A percentile compares a stretch with the other conserved stretches of the same genome.
Evolutionary conservation across 1,140 invertebrate genomes (phyloP).

Genomic region (Lucilia cuprina): DNA sequence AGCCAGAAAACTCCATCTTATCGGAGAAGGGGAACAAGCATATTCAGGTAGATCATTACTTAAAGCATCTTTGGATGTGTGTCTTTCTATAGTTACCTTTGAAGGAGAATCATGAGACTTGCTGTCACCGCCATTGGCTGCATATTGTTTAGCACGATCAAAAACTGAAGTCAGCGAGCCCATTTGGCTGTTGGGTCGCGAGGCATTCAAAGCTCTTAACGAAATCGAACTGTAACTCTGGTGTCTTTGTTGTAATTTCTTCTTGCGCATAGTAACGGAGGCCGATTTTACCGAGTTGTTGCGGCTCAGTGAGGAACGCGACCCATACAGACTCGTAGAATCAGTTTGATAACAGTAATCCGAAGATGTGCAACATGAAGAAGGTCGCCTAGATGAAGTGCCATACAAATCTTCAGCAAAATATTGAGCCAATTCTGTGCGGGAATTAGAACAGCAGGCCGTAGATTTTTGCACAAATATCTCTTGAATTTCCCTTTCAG

Average conservation of each 20-base stretch:
- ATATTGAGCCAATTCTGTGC: constrained; percentile 56
- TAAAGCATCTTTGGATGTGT: constrained; percentile 50
- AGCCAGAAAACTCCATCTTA: constrained; percentile 60
- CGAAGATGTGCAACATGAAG: constrained; percentile 59
- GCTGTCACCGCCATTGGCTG: constrained; percentile 19
- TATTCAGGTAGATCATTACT: constrained; percentile 60
- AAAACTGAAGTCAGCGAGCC: constrained; percentile 60
- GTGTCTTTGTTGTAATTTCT: constrained; percentile 53
- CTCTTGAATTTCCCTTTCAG: constrained; percentile 56
- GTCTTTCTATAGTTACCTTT: constrained; percentile 55
- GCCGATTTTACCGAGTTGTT: constrained; percentile 60
- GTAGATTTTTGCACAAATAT: constrained; percentile 49
- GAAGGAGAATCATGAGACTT: constrained; percentile 40
- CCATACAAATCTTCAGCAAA: constrained; percentile 59
- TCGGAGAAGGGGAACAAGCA: constrained; percentile 58
- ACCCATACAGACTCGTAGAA: constrained; percentile 59
- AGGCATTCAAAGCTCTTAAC: constrained; percentile 52
- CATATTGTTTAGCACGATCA: constrained; percentile 54
- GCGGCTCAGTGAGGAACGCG: constrained; percentile 56
- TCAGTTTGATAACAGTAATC: constrained; percentile 61
- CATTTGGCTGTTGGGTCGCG: constrained; percentile 52
- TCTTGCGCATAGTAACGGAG: constrained; percentile 52
- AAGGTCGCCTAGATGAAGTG: constrained; percentile 50
- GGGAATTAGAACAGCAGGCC: constrained; percentile 49
- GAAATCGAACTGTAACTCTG: constrained; percentile 59